phyloP scores from a whole-genome alignment of 2,888 invertebrate species.

The Spisula subtruncata region DNA sequence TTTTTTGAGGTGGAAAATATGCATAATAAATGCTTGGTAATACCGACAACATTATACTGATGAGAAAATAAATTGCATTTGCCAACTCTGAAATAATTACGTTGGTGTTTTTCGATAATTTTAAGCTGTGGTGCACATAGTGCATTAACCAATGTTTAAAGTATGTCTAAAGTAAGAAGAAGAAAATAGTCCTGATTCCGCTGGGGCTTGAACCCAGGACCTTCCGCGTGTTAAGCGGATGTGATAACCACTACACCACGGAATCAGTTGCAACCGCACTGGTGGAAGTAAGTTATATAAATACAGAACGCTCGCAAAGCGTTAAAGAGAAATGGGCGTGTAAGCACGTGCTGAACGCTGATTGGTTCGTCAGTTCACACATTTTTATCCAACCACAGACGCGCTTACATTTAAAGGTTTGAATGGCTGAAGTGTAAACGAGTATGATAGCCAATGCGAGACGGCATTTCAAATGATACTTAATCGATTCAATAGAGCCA shows the following conservation, averaged over 20 bases:
- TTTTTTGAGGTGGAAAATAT: too few relatives aligned
- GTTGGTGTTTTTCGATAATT: too few relatives aligned
- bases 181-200: slow-evolving; percentile 53
- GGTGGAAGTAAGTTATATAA: neutral
- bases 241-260: slow-evolving; percentile 70
- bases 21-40: neutral
- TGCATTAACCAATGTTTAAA: too few relatives aligned
- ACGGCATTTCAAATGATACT: slow-evolving; percentile 39
- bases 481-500: slow-evolving; percentile 58
- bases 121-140: too few relatives aligned
- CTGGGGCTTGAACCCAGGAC: slow-evolving; percentile 68
- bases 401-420: slow-evolving; percentile 14
- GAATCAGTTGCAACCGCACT: slow-evolving; percentile 29
- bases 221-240: slow-evolving; percentile 68
- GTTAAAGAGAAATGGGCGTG: slow-evolving; percentile 47
- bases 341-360: slow-evolving; percentile 51
- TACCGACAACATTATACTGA: neutral
- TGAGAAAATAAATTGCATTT: too few relatives aligned
- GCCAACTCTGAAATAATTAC: too few relatives aligned
- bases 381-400: slow-evolving; percentile 29
- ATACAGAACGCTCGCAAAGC: neutral
- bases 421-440: slow-evolving; percentile 30
- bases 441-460: slow-evolving; percentile 21
- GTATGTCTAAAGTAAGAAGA: neutral
- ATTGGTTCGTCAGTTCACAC: slow-evolving; percentile 48